phyloP scores from a whole-genome alignment of 2,888 invertebrate species.

The Andrena bucephala region DNA sequence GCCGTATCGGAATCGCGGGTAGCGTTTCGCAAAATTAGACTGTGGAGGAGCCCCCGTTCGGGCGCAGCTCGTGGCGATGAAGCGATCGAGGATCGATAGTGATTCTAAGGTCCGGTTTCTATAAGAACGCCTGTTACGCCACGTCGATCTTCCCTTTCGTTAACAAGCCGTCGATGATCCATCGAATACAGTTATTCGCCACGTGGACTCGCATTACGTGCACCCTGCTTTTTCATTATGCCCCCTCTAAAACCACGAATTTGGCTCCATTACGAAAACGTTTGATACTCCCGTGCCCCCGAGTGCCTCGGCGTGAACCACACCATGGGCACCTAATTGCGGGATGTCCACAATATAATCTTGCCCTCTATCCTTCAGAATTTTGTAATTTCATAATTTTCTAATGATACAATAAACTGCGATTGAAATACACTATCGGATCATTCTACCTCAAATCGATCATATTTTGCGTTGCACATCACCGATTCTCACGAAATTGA shows the following conservation, averaged over 20 bases:
- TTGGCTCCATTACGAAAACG: slow-evolving; percentile 73
- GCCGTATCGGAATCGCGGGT: neutral
- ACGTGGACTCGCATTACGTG: slow-evolving; percentile 38
- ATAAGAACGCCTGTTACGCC: slow-evolving; percentile 47
- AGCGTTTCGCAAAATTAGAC: slow-evolving; percentile 28
- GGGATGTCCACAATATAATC: slow-evolving; percentile 1
- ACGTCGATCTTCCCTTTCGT: slow-evolving; percentile 43
- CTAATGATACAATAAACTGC: neutral
- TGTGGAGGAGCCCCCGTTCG: slow-evolving; percentile 7
- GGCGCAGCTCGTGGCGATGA: slow-evolving; percentile 63
- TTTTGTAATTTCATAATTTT: neutral
- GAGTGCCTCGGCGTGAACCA: slow-evolving; percentile 38
- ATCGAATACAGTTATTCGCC: slow-evolving; percentile 8
- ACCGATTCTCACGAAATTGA: no score
- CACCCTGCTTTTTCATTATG: slow-evolving; percentile 65
- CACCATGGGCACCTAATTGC: neutral
- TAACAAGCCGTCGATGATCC: slow-evolving; percentile 64
- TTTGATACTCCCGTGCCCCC: slow-evolving; percentile 66
- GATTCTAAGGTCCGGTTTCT: slow-evolving; percentile 51
- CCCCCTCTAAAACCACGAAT: slow-evolving; percentile 76
- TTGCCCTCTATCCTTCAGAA: neutral
- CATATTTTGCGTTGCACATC: no score
- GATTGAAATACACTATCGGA: slow-evolving; percentile 19
- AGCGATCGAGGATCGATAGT: slow-evolving; percentile 59
- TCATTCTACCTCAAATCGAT: neutral